These are phyloP conservation scores for Fregata magnificens DNA, from an alignment of 2,113 vertebrate genomes.

Conservation along the genomic window DNA sequence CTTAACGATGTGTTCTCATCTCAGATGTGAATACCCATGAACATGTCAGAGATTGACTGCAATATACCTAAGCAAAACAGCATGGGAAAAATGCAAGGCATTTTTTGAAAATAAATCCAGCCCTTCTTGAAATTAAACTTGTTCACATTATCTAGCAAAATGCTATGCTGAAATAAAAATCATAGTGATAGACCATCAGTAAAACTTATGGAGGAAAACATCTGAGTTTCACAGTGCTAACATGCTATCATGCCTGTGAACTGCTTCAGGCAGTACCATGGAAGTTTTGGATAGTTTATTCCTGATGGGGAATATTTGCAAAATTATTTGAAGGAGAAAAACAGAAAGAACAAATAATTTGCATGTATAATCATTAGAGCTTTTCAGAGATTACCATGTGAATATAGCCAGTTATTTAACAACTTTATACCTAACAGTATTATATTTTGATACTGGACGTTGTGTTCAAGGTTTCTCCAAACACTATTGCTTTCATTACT, in stretches of 20 bases:
- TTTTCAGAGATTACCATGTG: neutral
- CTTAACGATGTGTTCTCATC: neutral
- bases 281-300: neutral
- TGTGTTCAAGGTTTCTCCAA: neutral
- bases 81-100: neutral
- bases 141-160: neutral
- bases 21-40: neutral
- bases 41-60: neutral
- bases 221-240: neutral
- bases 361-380: neutral
- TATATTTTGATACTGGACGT: neutral
- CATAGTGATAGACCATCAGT: neutral
- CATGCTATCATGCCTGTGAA: neutral
- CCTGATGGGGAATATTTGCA: neutral
- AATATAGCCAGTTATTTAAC: neutral
- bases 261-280: neutral
- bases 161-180: neutral
- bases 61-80: neutral
- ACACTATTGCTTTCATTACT: neutral
- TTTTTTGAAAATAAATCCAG: neutral
- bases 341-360: neutral
- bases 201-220: neutral
- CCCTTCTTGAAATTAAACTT: neutral
- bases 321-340: neutral
- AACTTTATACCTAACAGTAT: neutral